phyloP scores from a whole-genome alignment of 2,797 vertebrate genomes.

The Myotis myotis region DNA sequence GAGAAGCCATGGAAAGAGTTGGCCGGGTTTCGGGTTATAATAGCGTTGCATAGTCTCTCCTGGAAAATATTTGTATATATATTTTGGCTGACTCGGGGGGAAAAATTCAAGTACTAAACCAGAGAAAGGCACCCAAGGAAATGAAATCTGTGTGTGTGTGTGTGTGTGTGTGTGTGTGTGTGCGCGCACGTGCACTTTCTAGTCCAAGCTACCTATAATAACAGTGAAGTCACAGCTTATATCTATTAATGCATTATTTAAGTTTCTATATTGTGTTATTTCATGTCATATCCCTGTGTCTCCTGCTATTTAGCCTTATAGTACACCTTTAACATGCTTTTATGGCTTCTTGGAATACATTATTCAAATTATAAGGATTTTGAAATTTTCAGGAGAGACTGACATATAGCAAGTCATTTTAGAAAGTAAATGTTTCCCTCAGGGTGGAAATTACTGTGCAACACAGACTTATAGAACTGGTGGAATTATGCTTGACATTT shows the following conservation, averaged over 20 bases:
- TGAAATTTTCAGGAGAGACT: constrained; percentile 42
- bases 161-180: no score
- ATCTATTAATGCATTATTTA: background rate
- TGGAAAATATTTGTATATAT: constrained; percentile 73
- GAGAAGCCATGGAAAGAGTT: constrained; percentile 54
- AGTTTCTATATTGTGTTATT: constrained; percentile 52
- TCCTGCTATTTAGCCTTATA: constrained; percentile 45
- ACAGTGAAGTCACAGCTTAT: background rate
- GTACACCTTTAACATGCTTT: constrained; percentile 61
- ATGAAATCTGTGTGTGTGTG: background rate
- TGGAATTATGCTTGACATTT: background rate
- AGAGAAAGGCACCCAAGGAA: constrained; percentile 21
- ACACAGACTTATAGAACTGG: background rate
- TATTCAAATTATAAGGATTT: constrained; percentile 59
- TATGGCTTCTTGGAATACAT: constrained; percentile 41
- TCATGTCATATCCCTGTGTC: constrained; percentile 44
- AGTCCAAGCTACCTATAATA: background rate
- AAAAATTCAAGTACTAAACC: constrained; percentile 58
- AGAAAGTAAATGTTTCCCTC: background rate
- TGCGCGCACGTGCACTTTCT: background rate
- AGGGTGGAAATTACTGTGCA: background rate
- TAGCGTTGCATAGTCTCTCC: constrained; percentile 65
- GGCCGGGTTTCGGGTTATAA: constrained; percentile 59
- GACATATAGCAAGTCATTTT: constrained; percentile 45
- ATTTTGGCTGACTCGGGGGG: constrained; percentile 61